Base-by-base conservation (phyloP, 2,888 invertebrate species). In the Erpobdella octoculata region DNA sequence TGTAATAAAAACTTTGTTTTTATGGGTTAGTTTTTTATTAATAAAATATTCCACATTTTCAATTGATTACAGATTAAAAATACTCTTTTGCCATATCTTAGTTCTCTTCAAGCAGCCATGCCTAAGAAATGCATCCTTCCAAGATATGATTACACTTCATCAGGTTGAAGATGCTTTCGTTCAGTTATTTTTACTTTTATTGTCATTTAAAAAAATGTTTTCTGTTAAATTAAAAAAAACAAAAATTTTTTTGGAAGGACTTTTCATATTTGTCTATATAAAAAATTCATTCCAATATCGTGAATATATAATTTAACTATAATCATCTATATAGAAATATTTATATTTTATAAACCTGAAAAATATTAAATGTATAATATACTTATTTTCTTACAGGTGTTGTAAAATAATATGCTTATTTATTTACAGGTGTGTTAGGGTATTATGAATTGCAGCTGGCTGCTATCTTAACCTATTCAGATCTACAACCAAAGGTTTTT, bases 391-490 rank as follows among this genome's bases (percentile, higher is more conserved):
- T 25, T 2, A 12, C 21, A 8, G 3, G 18, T 6, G 3, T 48
- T 25, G 28, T 12, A 12, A 53, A 53, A 12, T 18, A n/a, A 53
- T 25, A 53, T 53, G 4, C 5, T 5, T 25, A n/a, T n/a, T n/a
- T n/a, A n/a, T n/a, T 53, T n/a, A n/a, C 59, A 82, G 84, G 81
- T 21, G 80, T 85, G 12, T 76, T 85, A 31, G 81, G 80, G 46
- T 85, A 83, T 75, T 85, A 94, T 83, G 91, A 93, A 82, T 94
- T 94, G 0, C 93, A 95, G 81, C 84, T 96, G 72, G 91, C 91
- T 33, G 94, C 94, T 82, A 93, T 97, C 75, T 91, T 95, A 18
- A 92, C 93, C 85, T 96, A 95, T 85, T 92, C 93, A 0, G 94
- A 94, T 82, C 91, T 94, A 0, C 88, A 92, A 79, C 94, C 94